Base-by-base conservation (phyloP, 2,113 vertebrate species). In the Ginglymostoma cirratum region DNA sequence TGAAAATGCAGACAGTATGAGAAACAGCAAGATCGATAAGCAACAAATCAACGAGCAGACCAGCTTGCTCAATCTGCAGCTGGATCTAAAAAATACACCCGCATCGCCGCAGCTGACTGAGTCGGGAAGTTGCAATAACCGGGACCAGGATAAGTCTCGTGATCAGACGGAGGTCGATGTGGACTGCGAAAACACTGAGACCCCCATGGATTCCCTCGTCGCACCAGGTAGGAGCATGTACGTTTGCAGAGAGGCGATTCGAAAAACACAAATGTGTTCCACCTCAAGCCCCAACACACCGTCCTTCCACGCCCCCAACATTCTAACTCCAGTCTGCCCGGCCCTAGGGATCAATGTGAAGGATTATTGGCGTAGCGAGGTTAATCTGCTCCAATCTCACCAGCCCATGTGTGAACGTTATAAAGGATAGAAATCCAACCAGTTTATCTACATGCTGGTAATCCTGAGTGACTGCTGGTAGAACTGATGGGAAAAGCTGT, bases 121-220 rank as follows among this genome's bases (percentile, higher is more conserved):
- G 61, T n/a, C 66, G 89, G n/a, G 34, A n/a, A 66, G 34, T 66
- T 23, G 34, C 89, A 93, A 61, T 61, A 65, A 93, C 61, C 27
- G 30, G 0, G 42, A 48, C 0, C 67, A 15, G 45, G 94, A 52
- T 1, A 95, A 52, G 94, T 6, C 38, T 27, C 94, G 24, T 42
- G 67, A 72, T 2, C 94, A 95, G 42, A 95, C 94, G 7, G 94
- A 70, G 27, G 72, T 95, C 3, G 94, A 95, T 45, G 2, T 95
- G 30, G 94, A 95, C 42, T 48, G 42, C 8, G 94, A 45, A 34
- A 52, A 76, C 94, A 52, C 94, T 6, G 67, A 95, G 94, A 95
- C 67, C 69, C 94, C 94, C 38, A 95, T 95, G 94, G 94, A 95
- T 72, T 95, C 94, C 23, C 67, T 95, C 14, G 94, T 95, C 15